Conservation (phyloP, 2,113 vertebrate genomes). For the Gallinago media region DNA sequence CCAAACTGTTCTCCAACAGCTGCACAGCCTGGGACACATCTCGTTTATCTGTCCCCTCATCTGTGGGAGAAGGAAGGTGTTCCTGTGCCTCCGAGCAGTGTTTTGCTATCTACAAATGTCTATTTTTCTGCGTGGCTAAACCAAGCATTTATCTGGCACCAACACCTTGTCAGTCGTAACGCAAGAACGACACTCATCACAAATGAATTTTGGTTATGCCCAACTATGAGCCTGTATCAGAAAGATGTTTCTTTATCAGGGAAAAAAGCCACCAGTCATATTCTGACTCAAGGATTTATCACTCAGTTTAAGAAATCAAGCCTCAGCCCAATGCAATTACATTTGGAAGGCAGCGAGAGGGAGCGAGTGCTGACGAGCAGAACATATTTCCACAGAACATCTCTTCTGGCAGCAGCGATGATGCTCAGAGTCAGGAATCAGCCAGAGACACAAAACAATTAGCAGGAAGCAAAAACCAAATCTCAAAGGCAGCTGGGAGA, state of each 20-base stretch:
- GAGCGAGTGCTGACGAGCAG: not conserved
- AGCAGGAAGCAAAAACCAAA: not conserved
- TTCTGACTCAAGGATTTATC: not conserved
- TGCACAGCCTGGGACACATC: not conserved
- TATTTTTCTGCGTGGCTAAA: not conserved
- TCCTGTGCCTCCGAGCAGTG: not conserved
- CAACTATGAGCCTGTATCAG: not conserved
- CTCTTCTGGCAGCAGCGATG: not conserved
- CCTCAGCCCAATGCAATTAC: not conserved
- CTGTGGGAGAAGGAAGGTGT: accelerated
- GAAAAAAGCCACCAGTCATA: not conserved
- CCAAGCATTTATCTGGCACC: not conserved
- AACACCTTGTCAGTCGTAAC: not conserved
- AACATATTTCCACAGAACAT: not conserved
- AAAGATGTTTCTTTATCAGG: not conserved
- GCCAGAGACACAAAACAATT: not conserved
- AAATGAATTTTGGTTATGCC: not conserved
- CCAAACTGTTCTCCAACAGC: not conserved
- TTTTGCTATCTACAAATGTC: not conserved
- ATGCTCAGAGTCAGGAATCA: not conserved
- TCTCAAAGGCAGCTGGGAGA: not conserved
- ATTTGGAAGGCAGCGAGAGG: not conserved
- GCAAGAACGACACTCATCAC: not conserved
- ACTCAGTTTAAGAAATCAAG: not conserved
- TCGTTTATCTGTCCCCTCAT: not conserved